A percentile compares a stretch with the other conserved stretches of the same genome.
phyloP scores from a whole-genome alignment of 2,888 invertebrate genomes.

The Alloplasta piceator region DNA sequence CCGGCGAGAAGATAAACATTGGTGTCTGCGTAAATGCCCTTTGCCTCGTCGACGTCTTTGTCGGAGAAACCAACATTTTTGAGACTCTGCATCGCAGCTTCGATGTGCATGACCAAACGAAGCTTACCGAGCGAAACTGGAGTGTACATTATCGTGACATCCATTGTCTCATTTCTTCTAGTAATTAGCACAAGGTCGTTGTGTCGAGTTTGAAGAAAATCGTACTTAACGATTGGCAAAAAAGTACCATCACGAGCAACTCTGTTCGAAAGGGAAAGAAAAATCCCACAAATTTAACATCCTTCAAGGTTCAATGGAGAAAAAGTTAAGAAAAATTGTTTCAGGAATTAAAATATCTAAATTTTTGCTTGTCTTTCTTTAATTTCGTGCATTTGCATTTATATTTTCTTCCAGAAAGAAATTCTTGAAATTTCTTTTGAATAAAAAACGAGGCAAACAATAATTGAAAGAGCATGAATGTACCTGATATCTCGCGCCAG shows the following conservation, averaged over 20 bases:
- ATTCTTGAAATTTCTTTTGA: too few species aligned
- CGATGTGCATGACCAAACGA: conserved; percentile 90
- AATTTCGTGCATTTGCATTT: too few species aligned
- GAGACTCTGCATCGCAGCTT: conserved; percentile 89
- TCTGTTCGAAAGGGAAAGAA: conserved; percentile 60
- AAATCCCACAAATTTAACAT: conserved; percentile 31
- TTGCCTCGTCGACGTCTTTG: conserved; percentile 98
- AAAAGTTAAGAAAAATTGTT: conserved; percentile 31
- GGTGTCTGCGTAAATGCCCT: conserved; percentile 97
- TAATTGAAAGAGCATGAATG: too few species aligned
- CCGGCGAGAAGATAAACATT: conserved; percentile 95
- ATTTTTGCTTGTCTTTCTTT: too few species aligned
- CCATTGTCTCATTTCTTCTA: conserved; percentile 86
- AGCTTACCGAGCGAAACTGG: conserved; percentile 92
- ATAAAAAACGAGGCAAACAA: too few species aligned
- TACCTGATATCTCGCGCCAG: conserved; percentile 87
- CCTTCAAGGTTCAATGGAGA: not conserved
- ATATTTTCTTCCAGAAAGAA: too few species aligned
- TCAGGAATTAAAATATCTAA: not conserved
- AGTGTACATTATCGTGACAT: conserved; percentile 88
- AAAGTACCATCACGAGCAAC: conserved; percentile 84
- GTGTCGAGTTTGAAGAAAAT: conserved; percentile 92
- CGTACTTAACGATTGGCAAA: conserved; percentile 92
- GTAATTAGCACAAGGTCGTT: conserved; percentile 89
- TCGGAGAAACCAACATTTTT: conserved; percentile 93